Percentiles rank a stretch among this genome's conserved stretches.
Conservation (phyloP, 2,888 invertebrate genomes). For the Calameuta idolon region DNA sequence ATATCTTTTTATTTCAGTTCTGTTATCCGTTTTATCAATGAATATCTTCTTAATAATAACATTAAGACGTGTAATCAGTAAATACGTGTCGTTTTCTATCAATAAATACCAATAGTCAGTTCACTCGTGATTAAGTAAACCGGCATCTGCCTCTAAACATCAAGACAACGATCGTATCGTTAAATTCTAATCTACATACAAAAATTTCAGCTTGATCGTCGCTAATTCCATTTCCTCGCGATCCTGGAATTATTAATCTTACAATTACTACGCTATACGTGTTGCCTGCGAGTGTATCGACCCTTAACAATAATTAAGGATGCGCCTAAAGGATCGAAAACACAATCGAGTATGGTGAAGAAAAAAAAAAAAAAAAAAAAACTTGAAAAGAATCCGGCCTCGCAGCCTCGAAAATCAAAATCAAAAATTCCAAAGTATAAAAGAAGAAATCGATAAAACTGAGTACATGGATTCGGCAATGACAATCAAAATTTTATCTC, state of each 20-base stretch:
- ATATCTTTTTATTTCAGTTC: constrained; percentile 15
- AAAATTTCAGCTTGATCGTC: not conserved
- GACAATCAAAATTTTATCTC: not conserved
- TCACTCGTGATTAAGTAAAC: constrained; percentile 10
- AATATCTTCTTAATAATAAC: constrained; percentile 3
- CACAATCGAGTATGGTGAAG: not conserved
- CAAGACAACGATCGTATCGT: constrained; percentile 4
- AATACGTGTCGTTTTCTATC: constrained; percentile 9
- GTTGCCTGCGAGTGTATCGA: not conserved
- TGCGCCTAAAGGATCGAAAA: no score
- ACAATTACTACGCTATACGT: not conserved
- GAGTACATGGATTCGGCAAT: not conserved
- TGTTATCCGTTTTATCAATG: constrained; percentile 4
- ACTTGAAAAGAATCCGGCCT: not conserved
- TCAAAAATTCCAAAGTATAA: not conserved
- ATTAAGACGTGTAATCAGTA: constrained; percentile 12
- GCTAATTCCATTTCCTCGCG: not conserved
- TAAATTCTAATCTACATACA: constrained; percentile 2
- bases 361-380: not conserved
- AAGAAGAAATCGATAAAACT: not conserved
- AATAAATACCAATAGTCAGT: constrained; percentile 13
- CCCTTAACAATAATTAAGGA: not conserved
- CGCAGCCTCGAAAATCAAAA: not conserved
- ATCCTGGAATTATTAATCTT: not conserved
- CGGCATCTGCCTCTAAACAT: constrained; percentile 10